phyloP scores from a whole-genome alignment of 2,797 vertebrate genomes.

The Tapirus indicus region DNA sequence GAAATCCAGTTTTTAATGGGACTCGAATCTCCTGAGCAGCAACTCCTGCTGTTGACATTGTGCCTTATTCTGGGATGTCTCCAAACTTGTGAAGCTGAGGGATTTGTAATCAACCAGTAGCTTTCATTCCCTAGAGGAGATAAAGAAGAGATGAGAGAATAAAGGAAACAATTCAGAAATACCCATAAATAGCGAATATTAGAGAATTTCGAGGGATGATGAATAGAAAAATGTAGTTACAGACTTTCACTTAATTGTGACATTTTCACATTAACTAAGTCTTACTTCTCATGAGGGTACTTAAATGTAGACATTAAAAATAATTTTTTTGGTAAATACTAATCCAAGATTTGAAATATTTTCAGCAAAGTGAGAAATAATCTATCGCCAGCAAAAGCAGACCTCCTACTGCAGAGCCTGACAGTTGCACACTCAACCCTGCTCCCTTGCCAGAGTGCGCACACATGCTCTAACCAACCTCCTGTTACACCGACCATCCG shows the following conservation, averaged over 20 bases:
- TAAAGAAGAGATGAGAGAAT: slow-evolving; percentile 47
- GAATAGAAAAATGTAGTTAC: neutral
- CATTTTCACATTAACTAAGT: neutral
- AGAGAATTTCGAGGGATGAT: neutral
- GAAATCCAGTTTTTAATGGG: slow-evolving; percentile 93
- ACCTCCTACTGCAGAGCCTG: slow-evolving; percentile 35
- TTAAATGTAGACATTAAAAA: neutral
- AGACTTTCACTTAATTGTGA: neutral
- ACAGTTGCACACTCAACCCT: neutral
- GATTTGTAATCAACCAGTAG: slow-evolving; percentile 85
- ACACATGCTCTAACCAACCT: neutral
- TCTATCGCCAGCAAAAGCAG: neutral
- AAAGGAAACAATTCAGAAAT: slow-evolving; percentile 31
- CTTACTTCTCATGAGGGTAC: neutral
- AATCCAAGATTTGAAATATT: neutral
- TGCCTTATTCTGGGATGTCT: slow-evolving; percentile 90
- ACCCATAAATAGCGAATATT: fast-evolving
- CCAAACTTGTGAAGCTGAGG: slow-evolving; percentile 87
- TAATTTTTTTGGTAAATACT: neutral
- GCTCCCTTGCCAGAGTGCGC: neutral
- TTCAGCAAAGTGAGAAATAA: neutral
- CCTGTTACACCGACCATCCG: neutral
- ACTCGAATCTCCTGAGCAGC: slow-evolving; percentile 95
- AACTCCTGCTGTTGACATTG: slow-evolving; percentile 96
- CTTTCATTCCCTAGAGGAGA: slow-evolving; percentile 89